Conservation (phyloP, 2,888 invertebrate species). For the Tinea semifulvella region DNA sequence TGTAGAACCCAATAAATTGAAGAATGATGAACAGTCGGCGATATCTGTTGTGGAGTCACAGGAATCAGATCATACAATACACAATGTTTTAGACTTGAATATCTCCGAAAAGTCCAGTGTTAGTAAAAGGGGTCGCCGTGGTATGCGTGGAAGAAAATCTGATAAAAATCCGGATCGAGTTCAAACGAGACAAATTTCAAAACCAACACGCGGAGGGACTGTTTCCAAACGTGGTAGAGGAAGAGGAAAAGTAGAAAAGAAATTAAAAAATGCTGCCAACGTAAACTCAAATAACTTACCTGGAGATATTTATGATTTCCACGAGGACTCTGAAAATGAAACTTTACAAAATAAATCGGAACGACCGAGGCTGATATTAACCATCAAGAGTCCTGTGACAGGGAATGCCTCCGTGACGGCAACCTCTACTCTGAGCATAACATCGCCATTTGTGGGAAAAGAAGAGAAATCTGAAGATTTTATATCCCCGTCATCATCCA, state of each 20-base stretch:
- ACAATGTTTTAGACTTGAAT: constrained; percentile 1
- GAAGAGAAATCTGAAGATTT: constrained; percentile 61
- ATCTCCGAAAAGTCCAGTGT: constrained; percentile 15
- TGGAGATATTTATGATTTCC: constrained; percentile 89
- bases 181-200: constrained; percentile 56
- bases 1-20: constrained; percentile 21
- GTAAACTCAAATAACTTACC: constrained; percentile 67
- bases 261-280: constrained; percentile 49
- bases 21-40: constrained; percentile 1
- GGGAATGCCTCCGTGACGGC: constrained; percentile 46
- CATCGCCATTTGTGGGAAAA: constrained; percentile 25
- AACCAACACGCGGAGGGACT: constrained; percentile 39
- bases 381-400: constrained; percentile 77
- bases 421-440: constrained; percentile 49
- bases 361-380: constrained; percentile 80
- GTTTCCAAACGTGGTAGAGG: constrained; percentile 58
- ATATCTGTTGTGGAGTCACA: background rate
- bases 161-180: constrained; percentile 45
- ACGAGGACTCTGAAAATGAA: constrained; percentile 89
- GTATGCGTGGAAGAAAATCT: constrained; percentile 47
- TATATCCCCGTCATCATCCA: constrained; percentile 67
- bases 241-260: constrained; percentile 62
- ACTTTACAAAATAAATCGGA: constrained; percentile 53
- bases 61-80: background rate
- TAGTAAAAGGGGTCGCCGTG: constrained; percentile 46